phyloP scores from a whole-genome alignment of 2,888 invertebrate genomes.

The Trachelus stipa region DNA sequence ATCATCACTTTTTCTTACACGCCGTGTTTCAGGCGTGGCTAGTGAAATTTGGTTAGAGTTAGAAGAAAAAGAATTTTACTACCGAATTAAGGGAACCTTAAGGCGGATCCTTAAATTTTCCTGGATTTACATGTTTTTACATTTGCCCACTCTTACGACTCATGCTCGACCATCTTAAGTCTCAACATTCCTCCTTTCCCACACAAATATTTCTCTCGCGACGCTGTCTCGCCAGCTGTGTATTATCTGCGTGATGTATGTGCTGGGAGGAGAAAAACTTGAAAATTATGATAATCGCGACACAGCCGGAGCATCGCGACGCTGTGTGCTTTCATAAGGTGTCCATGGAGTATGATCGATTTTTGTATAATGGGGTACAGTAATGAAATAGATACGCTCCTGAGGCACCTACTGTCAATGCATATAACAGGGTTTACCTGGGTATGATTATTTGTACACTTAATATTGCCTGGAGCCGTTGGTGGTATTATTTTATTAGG shows the following conservation, averaged over 20 bases:
- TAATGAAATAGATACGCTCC: background rate
- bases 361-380: background rate
- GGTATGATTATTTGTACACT: background rate
- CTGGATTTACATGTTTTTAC: slow-evolving; percentile 5
- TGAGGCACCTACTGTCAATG: background rate
- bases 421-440: background rate
- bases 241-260: slow-evolving; percentile 49
- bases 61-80: background rate
- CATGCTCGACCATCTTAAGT: slow-evolving; percentile 33
- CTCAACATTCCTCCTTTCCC: slow-evolving; percentile 47
- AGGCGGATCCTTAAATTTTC: slow-evolving; percentile 2
- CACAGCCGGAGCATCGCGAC: slow-evolving; percentile 12
- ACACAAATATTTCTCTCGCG: slow-evolving; percentile 48
- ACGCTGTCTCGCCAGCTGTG: slow-evolving; percentile 32
- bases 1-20: no score
- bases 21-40: background rate
- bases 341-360: background rate
- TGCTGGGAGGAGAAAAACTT: slow-evolving; percentile 25
- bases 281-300: slow-evolving; percentile 27
- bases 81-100: background rate
- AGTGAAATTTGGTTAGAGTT: background rate
- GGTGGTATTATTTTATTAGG: background rate
- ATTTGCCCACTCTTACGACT: background rate
- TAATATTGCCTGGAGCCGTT: background rate
- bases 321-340: background rate